Evolutionary conservation across 2,888 invertebrate genomes (phyloP).

Genomic region (Acronicta leporina): DNA sequence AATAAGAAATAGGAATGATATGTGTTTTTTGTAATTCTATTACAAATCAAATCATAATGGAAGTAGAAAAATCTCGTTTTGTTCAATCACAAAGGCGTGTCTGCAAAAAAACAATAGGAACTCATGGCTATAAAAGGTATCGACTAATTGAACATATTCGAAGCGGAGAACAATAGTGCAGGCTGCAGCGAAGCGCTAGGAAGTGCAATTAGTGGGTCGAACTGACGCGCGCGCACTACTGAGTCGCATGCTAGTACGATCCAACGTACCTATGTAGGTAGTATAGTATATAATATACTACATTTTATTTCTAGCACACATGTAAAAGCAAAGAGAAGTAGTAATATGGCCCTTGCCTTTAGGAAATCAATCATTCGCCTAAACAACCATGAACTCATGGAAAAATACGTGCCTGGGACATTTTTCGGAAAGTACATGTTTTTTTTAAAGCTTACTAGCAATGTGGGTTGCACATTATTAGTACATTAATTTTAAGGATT

Average conservation of each 20-base stretch:
- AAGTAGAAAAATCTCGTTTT: neutral
- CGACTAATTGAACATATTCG: slow-evolving; percentile 43
- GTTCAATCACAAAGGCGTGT: slow-evolving; percentile 4
- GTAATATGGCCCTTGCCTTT: too few species aligned
- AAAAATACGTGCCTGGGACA: too few species aligned
- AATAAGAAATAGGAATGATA: neutral
- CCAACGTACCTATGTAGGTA: slow-evolving; percentile 13
- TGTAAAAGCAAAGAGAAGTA: too few species aligned
- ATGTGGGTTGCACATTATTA: too few species aligned
- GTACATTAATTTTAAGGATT: too few species aligned
- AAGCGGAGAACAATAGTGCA: slow-evolving; percentile 40
- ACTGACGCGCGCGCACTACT: neutral
- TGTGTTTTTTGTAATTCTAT: neutral
- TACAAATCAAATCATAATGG: slow-evolving; percentile 5
- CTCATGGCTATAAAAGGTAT: slow-evolving; percentile 37
- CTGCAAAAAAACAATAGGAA: slow-evolving; percentile 19
- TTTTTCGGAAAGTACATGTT: too few species aligned
- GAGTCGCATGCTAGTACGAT: slow-evolving; percentile 6
- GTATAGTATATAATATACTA: too few species aligned
- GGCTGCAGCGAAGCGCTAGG: slow-evolving; percentile 36
- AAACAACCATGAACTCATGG: too few species aligned
- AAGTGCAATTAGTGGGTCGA: slow-evolving; percentile 51
- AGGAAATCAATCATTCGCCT: too few species aligned
- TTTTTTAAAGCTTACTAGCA: too few species aligned
- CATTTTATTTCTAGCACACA: neutral